A percentile compares a stretch with the other conserved stretches of the same genome.
These are phyloP conservation scores for Mola mola DNA, from an alignment of 2,113 vertebrate genomes.

Conservation along the genomic window DNA sequence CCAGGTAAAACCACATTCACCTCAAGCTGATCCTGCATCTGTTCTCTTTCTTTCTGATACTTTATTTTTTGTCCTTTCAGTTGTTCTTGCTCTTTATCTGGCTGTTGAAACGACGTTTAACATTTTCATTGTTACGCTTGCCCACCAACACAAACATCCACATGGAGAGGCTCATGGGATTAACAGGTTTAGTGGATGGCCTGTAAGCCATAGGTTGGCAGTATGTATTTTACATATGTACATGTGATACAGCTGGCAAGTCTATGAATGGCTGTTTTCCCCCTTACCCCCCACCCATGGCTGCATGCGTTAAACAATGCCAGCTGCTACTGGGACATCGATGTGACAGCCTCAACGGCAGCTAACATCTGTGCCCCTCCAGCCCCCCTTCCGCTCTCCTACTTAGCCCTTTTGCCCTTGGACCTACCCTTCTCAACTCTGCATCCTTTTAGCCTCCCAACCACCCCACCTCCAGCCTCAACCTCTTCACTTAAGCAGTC, in stretches of 20 bases:
- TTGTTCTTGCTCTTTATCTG: neutral
- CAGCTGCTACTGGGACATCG: slow-evolving; percentile 68
- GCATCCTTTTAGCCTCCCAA: slow-evolving; percentile 20
- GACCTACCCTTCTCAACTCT: slow-evolving; percentile 32
- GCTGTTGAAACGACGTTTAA: slow-evolving; percentile 5
- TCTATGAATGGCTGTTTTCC: slow-evolving; percentile 24
- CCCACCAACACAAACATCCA: slow-evolving; percentile 19
- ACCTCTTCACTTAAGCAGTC: slow-evolving; percentile 62
- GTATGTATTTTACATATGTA: slow-evolving; percentile 69
- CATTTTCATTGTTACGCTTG: slow-evolving; percentile 13
- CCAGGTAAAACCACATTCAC: slow-evolving; percentile 82
- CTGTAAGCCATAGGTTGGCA: slow-evolving; percentile 39
- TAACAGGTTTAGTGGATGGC: slow-evolving; percentile 44
- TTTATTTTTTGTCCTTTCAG: neutral
- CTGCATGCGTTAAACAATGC: slow-evolving; percentile 66
- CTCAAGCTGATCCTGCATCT: no score
- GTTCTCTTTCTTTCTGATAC: neutral
- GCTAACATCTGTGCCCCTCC: slow-evolving; percentile 75
- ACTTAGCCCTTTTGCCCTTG: slow-evolving; percentile 39
- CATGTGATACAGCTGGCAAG: slow-evolving; percentile 52
- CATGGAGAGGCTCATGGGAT: slow-evolving; percentile 42
- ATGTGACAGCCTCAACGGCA: slow-evolving; percentile 70
- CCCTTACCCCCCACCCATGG: neutral
- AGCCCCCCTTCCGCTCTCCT: slow-evolving; percentile 44
- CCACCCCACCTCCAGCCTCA: slow-evolving; percentile 21